Evolutionary conservation across 1,140 invertebrate species (phyloP), one percentile per base, ranked within the genome.

Genomic region (Cardiocondyla obscurior): DNA sequence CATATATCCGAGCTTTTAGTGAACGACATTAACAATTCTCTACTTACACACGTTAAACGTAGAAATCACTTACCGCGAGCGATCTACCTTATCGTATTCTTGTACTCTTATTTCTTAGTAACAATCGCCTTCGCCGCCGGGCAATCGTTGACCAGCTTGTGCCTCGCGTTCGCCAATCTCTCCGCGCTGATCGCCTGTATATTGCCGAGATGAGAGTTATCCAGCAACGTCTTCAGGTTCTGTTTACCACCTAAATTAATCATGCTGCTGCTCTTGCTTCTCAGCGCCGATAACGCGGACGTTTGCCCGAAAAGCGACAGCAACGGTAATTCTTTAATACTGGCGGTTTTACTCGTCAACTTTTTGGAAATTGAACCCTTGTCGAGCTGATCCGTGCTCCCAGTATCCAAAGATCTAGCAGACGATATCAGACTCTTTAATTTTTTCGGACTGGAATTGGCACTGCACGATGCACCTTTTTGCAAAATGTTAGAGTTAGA

Each of bases 251-350:
- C 64, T 12, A 93, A 72, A 73, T 93, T 91, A 22, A 92, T 86
- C 92, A 94, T 91, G 51, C 93, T 94, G 44, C 82, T 91, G 65
- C 93, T 93, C 70, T 87, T 91, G 49, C 90, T 87, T 64, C 88
- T 92, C 3, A 88, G 64, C 28, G 84, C 81, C 10, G 69, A 49
- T 0, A 88, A 81, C 12, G 30, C 42, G 6, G 83, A 70, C 33
- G 81, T 64, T 72, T 84, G 74, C 19, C 88, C 83, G 46, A 93
- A 90, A 33, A 94, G 81, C 7, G 93, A 92, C 7, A 93, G 55
- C 19, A 94, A 76, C 55, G 93, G 93, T 55, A 94, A 83, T 76
- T 94, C 92, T 55, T 86, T 91, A n/a, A 89, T 62, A 84, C 73
- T 92, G 16, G 64, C 85, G 42, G 73, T 82, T 53, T 85, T 85